phyloP scores from a whole-genome alignment of 2,888 invertebrate species.

The Caenorhabditis sinica region DNA sequence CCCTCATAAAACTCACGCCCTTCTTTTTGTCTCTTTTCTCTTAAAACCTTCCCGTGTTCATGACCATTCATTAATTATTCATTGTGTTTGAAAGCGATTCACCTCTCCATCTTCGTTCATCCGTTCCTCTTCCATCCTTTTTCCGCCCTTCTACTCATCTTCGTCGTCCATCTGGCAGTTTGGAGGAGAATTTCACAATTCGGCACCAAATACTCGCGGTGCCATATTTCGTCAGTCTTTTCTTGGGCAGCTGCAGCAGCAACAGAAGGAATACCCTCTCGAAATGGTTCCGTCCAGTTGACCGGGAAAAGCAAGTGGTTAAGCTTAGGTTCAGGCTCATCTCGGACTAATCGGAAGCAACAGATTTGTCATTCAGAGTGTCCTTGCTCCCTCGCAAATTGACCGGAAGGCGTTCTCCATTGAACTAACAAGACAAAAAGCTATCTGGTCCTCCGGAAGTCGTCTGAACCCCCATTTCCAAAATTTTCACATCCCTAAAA shows the following conservation, averaged over 20 bases:
- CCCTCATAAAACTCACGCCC: conserved; percentile 54
- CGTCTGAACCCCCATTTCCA: neutral
- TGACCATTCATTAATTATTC: conserved; percentile 66
- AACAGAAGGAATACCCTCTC: conserved; percentile 39
- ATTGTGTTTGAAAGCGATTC: conserved; percentile 60
- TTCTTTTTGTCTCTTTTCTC: conserved; percentile 2
- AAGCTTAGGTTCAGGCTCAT: conserved; percentile 37
- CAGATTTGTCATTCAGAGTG: conserved; percentile 59
- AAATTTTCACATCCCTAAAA: neutral
- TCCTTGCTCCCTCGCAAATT: conserved; percentile 2
- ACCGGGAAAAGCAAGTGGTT: conserved; percentile 5
- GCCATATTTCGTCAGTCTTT: conserved; percentile 60
- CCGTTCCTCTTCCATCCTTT: conserved; percentile 21
- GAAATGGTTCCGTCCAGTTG: conserved; percentile 28
- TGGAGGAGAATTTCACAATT: conserved; percentile 59
- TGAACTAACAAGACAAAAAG: neutral
- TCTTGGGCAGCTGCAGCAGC: conserved; percentile 45
- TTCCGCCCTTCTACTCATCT: conserved; percentile 43
- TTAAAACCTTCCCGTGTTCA: conserved; percentile 47
- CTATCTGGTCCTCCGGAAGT: neutral
- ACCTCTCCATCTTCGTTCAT: conserved; percentile 38
- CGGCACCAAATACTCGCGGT: conserved; percentile 27
- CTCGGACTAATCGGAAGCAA: conserved; percentile 55
- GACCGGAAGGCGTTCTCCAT: conserved; percentile 36
- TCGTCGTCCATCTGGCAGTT: conserved; percentile 43